phyloP scores from a whole-genome alignment of 2,113 vertebrate genomes.

The Charina bottae region DNA sequence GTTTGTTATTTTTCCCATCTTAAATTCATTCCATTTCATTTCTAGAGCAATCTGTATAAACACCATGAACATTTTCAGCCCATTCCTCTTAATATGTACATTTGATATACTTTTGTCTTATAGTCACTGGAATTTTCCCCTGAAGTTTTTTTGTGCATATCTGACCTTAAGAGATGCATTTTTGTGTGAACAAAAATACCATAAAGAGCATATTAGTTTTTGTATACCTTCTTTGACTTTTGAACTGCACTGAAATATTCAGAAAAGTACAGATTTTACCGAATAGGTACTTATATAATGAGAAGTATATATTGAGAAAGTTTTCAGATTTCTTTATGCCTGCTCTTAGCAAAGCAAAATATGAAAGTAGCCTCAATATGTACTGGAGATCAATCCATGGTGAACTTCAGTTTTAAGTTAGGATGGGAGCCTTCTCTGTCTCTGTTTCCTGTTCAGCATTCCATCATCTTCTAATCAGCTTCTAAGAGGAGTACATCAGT shows the following conservation, averaged over 20 bases:
- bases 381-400: background rate
- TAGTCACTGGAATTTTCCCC: background rate
- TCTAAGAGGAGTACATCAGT: slow-evolving; percentile 11
- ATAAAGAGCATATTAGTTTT: background rate
- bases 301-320: background rate
- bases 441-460: background rate
- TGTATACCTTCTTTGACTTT: background rate
- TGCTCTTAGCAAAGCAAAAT: background rate
- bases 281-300: background rate
- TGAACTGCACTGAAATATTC: background rate
- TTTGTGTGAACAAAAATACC: background rate
- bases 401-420: background rate
- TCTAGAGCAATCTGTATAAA: background rate
- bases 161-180: background rate
- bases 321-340: background rate
- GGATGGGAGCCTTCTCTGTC: background rate
- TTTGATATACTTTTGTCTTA: background rate
- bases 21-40: background rate
- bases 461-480: slow-evolving; percentile 17
- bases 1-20: background rate
- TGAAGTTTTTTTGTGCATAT: background rate
- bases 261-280: background rate
- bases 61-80: background rate
- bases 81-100: background rate
- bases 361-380: background rate